Evolutionary conservation across 2,113 vertebrate genomes (phyloP).

Genomic region (Coreoperca whiteheadi): DNA sequence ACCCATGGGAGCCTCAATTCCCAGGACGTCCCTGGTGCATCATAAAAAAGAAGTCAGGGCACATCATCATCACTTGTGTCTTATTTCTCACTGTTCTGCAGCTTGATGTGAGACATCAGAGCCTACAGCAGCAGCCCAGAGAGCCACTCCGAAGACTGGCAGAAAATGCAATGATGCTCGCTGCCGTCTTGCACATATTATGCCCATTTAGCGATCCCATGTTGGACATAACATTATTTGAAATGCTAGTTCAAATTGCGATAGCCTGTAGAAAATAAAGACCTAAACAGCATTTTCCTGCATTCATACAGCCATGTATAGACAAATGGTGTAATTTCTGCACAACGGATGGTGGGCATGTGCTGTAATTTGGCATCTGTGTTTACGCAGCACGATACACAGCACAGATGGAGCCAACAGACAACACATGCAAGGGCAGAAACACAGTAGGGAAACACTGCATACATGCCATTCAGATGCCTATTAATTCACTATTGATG

Average conservation of each 20-base stretch:
- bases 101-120: slow-evolving; percentile 72
- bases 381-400: slow-evolving; percentile 37
- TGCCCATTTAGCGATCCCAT: slow-evolving; percentile 57
- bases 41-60: slow-evolving; percentile 75
- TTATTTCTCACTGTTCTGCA: slow-evolving; percentile 73
- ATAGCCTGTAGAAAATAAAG: slow-evolving; percentile 51
- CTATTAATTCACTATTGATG: background rate
- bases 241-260: slow-evolving; percentile 45
- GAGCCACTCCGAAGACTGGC: slow-evolving; percentile 56
- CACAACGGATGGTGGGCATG: slow-evolving; percentile 54
- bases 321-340: slow-evolving; percentile 40
- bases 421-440: slow-evolving; percentile 44
- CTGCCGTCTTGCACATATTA: slow-evolving; percentile 64
- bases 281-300: slow-evolving; percentile 44
- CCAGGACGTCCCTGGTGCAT: slow-evolving; percentile 75
- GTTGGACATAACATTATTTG: slow-evolving; percentile 52
- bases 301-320: slow-evolving; percentile 2
- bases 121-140: slow-evolving; percentile 63
- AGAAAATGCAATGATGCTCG: slow-evolving; percentile 49
- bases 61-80: slow-evolving; percentile 78
- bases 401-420: slow-evolving; percentile 40
- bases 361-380: slow-evolving; percentile 59
- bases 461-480: slow-evolving; percentile 30
- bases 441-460: slow-evolving; percentile 17
- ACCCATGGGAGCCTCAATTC: slow-evolving; percentile 70